Evolutionary conservation across 1,140 invertebrate genomes (phyloP).

Genomic region (Thaumetopoea pityocampa): DNA sequence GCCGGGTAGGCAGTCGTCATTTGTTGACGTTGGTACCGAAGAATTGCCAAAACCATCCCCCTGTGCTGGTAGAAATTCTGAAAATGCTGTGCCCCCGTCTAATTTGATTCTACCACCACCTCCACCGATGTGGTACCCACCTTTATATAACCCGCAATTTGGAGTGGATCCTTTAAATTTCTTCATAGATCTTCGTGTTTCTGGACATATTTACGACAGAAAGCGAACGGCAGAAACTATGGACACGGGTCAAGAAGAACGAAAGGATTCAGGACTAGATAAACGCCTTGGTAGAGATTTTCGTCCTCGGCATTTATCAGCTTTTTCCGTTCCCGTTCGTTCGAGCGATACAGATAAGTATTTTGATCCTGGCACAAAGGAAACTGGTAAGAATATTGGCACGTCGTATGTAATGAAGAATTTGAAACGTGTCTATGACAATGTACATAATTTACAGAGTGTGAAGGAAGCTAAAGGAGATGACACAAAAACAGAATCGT

Average conservation of each 20-base stretch:
- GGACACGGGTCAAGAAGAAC: conserved; percentile 43
- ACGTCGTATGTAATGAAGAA: conserved; percentile 68
- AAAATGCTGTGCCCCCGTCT: conserved; percentile 64
- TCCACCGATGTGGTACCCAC: conserved; percentile 85
- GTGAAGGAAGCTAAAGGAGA: conserved; percentile 39
- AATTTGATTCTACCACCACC: conserved; percentile 78
- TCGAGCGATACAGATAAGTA: conserved; percentile 41
- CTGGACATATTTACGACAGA: conserved; percentile 87
- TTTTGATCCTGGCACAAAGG: conserved; percentile 37
- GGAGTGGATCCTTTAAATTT: conserved; percentile 87
- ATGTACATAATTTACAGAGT: conserved; percentile 37
- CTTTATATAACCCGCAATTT: conserved; percentile 83
- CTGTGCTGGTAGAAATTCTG: conserved; percentile 45
- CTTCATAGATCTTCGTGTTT: conserved; percentile 87
- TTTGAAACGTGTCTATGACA: conserved; percentile 59
- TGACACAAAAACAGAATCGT: conserved; percentile 55
- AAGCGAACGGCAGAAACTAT: conserved; percentile 76
- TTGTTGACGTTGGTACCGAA: conserved; percentile 65
- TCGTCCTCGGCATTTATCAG: conserved; percentile 78
- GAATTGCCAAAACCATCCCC: conserved; percentile 60
- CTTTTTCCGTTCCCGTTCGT: conserved; percentile 79
- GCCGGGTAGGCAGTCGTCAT: conserved; percentile 52
- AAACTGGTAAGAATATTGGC: conserved; percentile 40
- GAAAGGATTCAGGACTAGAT: conserved; percentile 47
- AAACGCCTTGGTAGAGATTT: conserved; percentile 56